Percentiles rank a stretch among this genome's conserved stretches.
These are phyloP conservation scores for Patella depressa DNA, from an alignment of 2,888 invertebrate genomes.

Conservation along the genomic window DNA sequence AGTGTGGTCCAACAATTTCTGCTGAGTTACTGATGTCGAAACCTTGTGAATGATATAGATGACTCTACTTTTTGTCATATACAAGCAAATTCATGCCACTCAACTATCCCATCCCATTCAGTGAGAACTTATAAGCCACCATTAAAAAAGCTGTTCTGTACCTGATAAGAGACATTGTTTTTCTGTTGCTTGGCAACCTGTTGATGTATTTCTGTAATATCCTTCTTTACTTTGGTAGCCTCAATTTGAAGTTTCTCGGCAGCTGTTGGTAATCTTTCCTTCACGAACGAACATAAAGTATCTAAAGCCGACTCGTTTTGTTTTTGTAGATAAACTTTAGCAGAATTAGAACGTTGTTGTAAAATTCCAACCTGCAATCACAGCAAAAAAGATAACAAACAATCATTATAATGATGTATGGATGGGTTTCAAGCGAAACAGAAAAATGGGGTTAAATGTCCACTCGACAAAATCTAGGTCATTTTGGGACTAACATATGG, in stretches of 20 bases:
- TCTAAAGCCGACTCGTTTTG: constrained; percentile 52
- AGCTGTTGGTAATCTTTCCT: constrained; percentile 37
- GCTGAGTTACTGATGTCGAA: too few relatives aligned
- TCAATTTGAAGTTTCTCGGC: constrained; percentile 19
- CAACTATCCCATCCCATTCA: too few relatives aligned
- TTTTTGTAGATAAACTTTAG: constrained; percentile 59
- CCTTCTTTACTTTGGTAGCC: constrained; percentile 31
- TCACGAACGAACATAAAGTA: constrained; percentile 48
- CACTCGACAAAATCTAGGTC: too few relatives aligned
- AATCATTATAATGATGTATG: too few relatives aligned
- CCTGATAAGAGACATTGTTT: constrained; percentile 42
- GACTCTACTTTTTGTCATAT: too few relatives aligned
- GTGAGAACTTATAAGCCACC: neutral
- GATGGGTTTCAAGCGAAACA: too few relatives aligned
- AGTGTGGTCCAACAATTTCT: too few relatives aligned
- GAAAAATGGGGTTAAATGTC: too few relatives aligned
- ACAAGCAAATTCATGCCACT: too few relatives aligned
- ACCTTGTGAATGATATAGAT: too few relatives aligned
- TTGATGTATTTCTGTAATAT: constrained; percentile 34
- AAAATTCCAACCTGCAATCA: constrained; percentile 61
- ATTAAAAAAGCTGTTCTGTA: constrained; percentile 11
- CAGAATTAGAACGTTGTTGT: constrained; percentile 48
- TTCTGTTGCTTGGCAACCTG: constrained; percentile 28
- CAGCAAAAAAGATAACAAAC: neutral
- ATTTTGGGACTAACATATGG: too few relatives aligned